Evolutionary conservation across 53 echinoderm and acorn worm species (phyloP).

Genomic region (Mesocentrotus franciscanus): DNA sequence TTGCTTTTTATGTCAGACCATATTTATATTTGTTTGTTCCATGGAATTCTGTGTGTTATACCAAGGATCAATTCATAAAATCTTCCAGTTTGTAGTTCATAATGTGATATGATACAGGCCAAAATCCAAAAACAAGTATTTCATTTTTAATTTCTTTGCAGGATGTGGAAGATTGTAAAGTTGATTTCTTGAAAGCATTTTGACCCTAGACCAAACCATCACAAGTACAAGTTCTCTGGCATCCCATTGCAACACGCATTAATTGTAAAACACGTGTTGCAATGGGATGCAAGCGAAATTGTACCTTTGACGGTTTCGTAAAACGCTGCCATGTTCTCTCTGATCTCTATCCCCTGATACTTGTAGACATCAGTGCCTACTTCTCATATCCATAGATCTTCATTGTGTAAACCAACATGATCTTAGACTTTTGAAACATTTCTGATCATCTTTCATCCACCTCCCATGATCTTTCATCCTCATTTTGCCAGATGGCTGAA

Average conservation of each 20-base stretch:
- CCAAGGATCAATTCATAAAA: conserved; percentile 38
- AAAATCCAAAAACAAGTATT: not conserved
- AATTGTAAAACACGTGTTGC: too few species aligned
- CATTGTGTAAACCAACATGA: not conserved
- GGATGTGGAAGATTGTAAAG: not conserved
- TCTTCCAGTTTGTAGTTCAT: conserved; percentile 32
- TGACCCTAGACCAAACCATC: not conserved
- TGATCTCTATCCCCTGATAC: not conserved
- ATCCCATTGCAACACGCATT: too few species aligned
- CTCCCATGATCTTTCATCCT: conserved; percentile 6
- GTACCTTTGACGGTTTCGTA: too few species aligned
- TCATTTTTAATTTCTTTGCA: not conserved
- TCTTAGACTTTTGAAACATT: not conserved
- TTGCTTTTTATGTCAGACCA: not conserved
- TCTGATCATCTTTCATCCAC: not conserved
- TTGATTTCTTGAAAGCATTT: not conserved
- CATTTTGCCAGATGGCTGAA: conserved; percentile 26
- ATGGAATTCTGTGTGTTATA: not conserved
- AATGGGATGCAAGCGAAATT: too few species aligned
- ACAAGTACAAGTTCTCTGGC: too few species aligned
- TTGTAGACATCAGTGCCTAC: not conserved
- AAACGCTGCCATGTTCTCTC: not conserved
- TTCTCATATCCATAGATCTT: not conserved
- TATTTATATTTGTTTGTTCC: not conserved
- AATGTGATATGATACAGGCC: not conserved